Evolutionary conservation across 2,113 vertebrate species (phyloP).

Genomic region (Callopanchax toddi): DNA sequence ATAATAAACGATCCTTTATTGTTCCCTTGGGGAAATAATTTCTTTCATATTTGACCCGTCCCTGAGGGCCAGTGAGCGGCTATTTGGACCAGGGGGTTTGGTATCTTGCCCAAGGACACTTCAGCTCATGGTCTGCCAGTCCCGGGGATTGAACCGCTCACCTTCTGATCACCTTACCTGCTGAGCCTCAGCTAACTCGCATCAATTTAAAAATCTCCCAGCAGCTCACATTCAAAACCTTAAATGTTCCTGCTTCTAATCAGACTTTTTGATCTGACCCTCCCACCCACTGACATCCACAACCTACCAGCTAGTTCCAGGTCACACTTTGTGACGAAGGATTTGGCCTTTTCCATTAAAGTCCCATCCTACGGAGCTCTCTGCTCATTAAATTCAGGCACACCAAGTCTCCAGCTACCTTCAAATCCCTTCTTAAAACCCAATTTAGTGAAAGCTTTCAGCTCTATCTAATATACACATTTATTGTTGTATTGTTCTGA

Average conservation of each 20-base stretch:
- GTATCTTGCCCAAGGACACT: too few species aligned
- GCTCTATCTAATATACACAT: background rate
- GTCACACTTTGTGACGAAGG: background rate
- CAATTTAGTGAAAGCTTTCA: background rate
- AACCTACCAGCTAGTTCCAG: background rate
- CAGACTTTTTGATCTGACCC: background rate
- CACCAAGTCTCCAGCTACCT: background rate
- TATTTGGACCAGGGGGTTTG: too few species aligned
- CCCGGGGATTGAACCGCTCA: too few species aligned
- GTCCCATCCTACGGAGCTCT: background rate
- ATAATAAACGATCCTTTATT: too few species aligned
- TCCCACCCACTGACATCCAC: background rate
- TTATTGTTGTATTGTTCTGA: background rate
- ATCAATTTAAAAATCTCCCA: too few species aligned
- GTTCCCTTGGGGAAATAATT: too few species aligned
- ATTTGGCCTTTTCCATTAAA: background rate
- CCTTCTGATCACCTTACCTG: too few species aligned
- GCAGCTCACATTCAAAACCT: background rate
- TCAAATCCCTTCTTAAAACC: background rate
- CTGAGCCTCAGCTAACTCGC: too few species aligned
- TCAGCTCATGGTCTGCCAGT: too few species aligned
- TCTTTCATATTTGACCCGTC: too few species aligned
- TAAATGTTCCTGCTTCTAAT: background rate
- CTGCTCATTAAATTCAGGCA: background rate
- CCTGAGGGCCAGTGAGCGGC: too few species aligned